These are phyloP conservation scores for Chrysemys picta DNA, from an alignment of 2,113 vertebrate species.

Conservation along the genomic window DNA sequence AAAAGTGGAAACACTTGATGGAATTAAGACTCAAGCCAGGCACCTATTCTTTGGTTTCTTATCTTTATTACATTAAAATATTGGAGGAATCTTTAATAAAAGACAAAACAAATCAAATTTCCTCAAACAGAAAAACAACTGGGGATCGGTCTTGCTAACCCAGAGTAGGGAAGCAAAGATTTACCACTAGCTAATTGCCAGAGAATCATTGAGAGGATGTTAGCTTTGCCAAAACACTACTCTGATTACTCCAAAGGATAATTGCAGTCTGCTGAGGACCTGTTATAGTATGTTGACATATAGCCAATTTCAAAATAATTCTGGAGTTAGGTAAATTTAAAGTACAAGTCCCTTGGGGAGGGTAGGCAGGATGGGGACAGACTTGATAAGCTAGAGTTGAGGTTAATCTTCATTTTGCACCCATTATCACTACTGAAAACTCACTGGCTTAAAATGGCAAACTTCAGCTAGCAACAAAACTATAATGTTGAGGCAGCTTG, in stretches of 20 bases:
- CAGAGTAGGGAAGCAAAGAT: background rate
- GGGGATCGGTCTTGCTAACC: background rate
- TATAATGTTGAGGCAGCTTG: background rate
- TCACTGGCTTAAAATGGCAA: background rate
- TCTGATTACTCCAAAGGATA: background rate
- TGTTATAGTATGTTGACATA: background rate
- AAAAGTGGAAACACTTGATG: fast-evolving
- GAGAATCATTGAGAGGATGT: background rate
- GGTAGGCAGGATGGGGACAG: background rate
- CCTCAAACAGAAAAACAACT: background rate
- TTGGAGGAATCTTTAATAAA: background rate
- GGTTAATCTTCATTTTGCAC: background rate
- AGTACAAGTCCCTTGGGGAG: background rate
- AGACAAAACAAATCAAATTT: background rate
- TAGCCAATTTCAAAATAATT: fast-evolving
- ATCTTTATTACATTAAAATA: background rate
- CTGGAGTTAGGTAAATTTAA: background rate
- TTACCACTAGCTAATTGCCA: background rate
- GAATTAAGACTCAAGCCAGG: fast-evolving
- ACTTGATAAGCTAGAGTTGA: background rate
- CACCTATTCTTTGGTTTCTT: background rate
- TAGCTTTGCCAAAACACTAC: background rate
- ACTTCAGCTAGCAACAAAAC: fast-evolving
- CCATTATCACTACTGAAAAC: background rate
- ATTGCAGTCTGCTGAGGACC: fast-evolving